These are phyloP conservation scores for Manacus vitellinus DNA, from an alignment of 2,113 vertebrate genomes.

Conservation along the genomic window DNA sequence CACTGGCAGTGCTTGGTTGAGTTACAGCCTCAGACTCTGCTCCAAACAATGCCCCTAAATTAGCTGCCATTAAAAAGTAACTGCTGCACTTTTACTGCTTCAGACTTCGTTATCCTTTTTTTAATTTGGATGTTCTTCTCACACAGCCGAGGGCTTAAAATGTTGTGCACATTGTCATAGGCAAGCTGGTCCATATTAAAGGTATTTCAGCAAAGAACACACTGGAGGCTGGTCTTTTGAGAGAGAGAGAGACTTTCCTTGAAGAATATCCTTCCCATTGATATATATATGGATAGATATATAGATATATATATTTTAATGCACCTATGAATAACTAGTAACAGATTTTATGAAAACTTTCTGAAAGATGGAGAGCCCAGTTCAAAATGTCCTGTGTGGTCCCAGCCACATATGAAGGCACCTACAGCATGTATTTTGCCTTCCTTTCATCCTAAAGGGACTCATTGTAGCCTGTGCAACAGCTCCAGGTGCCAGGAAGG, in stretches of 20 bases:
- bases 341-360: not conserved
- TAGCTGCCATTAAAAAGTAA: not conserved
- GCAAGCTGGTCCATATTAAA: accelerated
- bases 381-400: not conserved
- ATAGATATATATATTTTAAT: not conserved
- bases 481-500: not conserved
- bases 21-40: not conserved
- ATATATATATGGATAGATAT: not conserved
- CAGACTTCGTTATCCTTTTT: not conserved
- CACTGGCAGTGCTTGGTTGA: not conserved
- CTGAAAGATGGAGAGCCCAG: not conserved
- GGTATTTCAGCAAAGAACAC: not conserved
- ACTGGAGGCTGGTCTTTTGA: not conserved
- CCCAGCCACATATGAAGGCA: too few relatives aligned
- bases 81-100: not conserved
- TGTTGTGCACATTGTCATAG: not conserved
- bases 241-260: not conserved
- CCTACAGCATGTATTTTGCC: not conserved
- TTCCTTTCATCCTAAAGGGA: not conserved
- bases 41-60: not conserved
- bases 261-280: not conserved
- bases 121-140: not conserved
- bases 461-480: not conserved
- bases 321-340: accelerated
- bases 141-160: not conserved